phyloP scores from a whole-genome alignment of 1,140 invertebrate species.

The Drosophila saltans region DNA sequence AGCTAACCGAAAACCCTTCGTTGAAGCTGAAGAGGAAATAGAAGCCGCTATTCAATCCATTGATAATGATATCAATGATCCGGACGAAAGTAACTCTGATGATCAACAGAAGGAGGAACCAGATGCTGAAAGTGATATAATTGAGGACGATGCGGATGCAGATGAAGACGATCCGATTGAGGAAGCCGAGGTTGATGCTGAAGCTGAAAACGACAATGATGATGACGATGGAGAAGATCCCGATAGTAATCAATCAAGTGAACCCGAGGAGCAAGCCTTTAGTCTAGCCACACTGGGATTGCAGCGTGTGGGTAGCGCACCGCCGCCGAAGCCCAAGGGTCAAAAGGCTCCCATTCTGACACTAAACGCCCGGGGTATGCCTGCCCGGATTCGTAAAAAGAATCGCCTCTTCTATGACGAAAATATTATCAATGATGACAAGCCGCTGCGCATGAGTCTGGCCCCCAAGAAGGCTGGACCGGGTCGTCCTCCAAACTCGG shows the following conservation, averaged over 20 bases:
- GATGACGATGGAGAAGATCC: conserved; percentile 34
- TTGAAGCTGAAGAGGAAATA: conserved; percentile 33
- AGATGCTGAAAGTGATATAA: background rate
- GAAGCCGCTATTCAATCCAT: background rate
- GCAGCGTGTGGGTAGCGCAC: conserved; percentile 90
- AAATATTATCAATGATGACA: conserved; percentile 92
- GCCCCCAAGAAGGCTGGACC: conserved; percentile 83
- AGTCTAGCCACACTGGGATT: conserved; percentile 90
- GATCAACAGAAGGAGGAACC: conserved; percentile 1
- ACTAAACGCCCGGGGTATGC: conserved; percentile 93
- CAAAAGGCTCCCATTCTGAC: conserved; percentile 89
- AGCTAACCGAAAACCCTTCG: conserved; percentile 15
- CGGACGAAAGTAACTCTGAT: conserved; percentile 27
- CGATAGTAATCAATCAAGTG: conserved; percentile 73
- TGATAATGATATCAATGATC: conserved; percentile 26
- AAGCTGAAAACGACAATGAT: conserved; percentile 23
- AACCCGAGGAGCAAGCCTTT: conserved; percentile 85
- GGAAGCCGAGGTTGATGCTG: conserved; percentile 47
- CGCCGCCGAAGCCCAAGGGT: conserved; percentile 87
- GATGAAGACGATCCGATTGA: conserved; percentile 38
- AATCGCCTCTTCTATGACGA: conserved; percentile 96
- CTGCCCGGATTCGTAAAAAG: conserved; percentile 94
- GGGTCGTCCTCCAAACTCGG: conserved; percentile 36
- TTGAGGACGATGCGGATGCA: conserved; percentile 26
- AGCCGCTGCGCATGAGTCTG: conserved; percentile 86